Percentiles rank a stretch among this genome's conserved stretches.
phyloP scores from a whole-genome alignment of 2,888 invertebrate genomes.

The Scaptomyza tumidula region DNA sequence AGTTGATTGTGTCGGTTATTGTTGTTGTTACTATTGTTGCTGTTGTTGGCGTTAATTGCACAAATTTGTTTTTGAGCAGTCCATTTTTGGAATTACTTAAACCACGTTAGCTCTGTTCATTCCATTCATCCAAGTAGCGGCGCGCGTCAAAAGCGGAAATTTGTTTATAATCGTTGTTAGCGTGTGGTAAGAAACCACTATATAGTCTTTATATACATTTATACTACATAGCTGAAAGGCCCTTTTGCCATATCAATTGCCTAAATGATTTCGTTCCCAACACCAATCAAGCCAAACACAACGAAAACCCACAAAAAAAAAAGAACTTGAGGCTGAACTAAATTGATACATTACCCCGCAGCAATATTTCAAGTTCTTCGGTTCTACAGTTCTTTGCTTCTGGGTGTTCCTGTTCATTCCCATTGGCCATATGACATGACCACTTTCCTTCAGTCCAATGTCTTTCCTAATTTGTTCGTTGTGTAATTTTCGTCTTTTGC shows the following conservation, averaged over 20 bases:
- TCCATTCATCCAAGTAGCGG: conserved; percentile 4
- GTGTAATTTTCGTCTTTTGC: conserved; percentile 65
- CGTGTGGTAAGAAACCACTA: conserved; percentile 54
- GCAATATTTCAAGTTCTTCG: conserved; percentile 59
- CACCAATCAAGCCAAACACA: conserved; percentile 61
- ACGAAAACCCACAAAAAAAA: conserved; percentile 27
- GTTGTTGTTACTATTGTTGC: conserved; percentile 6
- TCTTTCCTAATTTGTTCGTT: conserved; percentile 71
- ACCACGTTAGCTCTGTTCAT: conserved; percentile 12
- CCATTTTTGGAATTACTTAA: conserved; percentile 66
- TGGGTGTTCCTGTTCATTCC: conserved; percentile 72
- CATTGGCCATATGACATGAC: conserved; percentile 72
- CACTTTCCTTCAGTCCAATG: conserved; percentile 66
- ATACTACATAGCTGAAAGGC: conserved; percentile 7
- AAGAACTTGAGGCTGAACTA: conserved; percentile 49
- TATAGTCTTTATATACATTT: conserved; percentile 20
- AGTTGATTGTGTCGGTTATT: conserved; percentile 25
- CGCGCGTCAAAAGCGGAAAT: conserved; percentile 80
- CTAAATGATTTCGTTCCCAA: conserved; percentile 67
- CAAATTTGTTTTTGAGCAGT: conserved; percentile 76
- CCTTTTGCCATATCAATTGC: conserved; percentile 66
- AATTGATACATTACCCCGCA: conserved; percentile 73
- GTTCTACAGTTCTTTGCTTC: conserved; percentile 46
- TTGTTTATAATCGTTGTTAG: conserved; percentile 77
- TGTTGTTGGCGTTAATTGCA: conserved; percentile 72